Conservation (phyloP, 2,888 invertebrate species). For the Protonemura montana region DNA sequence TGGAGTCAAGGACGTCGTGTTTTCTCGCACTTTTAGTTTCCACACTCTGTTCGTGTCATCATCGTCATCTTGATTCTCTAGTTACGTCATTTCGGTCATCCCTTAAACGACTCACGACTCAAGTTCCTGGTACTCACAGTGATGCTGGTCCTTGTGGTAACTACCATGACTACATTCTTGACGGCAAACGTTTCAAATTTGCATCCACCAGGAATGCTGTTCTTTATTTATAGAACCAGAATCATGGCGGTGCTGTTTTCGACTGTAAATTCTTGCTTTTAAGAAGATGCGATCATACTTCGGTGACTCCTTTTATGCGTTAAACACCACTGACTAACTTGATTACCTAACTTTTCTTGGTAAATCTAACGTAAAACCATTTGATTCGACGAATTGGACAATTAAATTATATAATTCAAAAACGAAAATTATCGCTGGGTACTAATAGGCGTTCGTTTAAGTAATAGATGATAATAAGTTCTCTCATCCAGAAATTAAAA, state of each 20-base stretch:
- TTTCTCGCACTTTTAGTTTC: slow-evolving; percentile 9
- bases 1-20: slow-evolving; percentile 25
- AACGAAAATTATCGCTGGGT: not conserved
- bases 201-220: too few relatives aligned
- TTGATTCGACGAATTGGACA: not conserved
- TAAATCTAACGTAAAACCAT: not conserved
- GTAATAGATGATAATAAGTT: not conserved
- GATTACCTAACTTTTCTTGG: not conserved
- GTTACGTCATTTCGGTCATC: not conserved
- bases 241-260: not conserved
- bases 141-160: not conserved
- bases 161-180: not conserved
- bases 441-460: not conserved
- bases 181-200: too few relatives aligned
- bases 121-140: not conserved
- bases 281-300: not conserved
- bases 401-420: not conserved
- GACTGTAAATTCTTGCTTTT: not conserved
- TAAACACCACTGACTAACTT: not conserved
- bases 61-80: not conserved
- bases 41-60: slow-evolving; percentile 20
- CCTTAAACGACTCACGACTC: not conserved
- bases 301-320: not conserved
- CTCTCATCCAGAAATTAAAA: not conserved
- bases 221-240: not conserved